These are phyloP conservation scores for Corynorhinus townsendii DNA, from an alignment of 2,113 vertebrate genomes.

Conservation along the genomic window DNA sequence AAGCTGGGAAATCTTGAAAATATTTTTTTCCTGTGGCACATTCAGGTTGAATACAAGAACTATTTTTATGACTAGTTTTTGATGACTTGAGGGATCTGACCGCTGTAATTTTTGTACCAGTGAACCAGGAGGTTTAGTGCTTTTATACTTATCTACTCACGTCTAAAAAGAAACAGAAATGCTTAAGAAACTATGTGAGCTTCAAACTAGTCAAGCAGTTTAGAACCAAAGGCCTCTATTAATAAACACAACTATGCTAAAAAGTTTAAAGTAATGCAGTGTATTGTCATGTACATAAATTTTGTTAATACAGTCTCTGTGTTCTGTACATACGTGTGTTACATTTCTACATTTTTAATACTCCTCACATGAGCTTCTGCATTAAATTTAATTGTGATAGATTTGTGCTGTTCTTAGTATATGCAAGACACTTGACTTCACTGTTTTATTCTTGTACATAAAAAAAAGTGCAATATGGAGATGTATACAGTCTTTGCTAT, in stretches of 20 bases:
- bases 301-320: constrained; percentile 79
- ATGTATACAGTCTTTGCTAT: constrained; percentile 91
- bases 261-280: constrained; percentile 57
- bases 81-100: constrained; percentile 75
- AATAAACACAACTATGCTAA: constrained; percentile 79
- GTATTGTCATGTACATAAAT: constrained; percentile 79
- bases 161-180: constrained; percentile 65
- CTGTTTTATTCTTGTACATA: constrained; percentile 89
- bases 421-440: constrained; percentile 78
- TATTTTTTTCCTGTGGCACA: constrained; percentile 77
- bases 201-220: constrained; percentile 72
- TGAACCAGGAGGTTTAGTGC: constrained; percentile 66
- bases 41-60: constrained; percentile 77
- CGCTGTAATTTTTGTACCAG: constrained; percentile 80
- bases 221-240: constrained; percentile 83
- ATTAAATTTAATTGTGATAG: constrained; percentile 81
- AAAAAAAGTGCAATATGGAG: constrained; percentile 96
- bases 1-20: constrained; percentile 78
- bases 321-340: constrained; percentile 81
- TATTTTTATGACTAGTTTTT: constrained; percentile 85
- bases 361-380: constrained; percentile 77
- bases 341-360: constrained; percentile 87
- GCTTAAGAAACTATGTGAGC: constrained; percentile 65
- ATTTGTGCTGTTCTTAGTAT: constrained; percentile 78
- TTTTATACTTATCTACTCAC: constrained; percentile 77